These are phyloP conservation scores for Anodontia alba DNA, from an alignment of 2,888 invertebrate species.

Conservation along the genomic window DNA sequence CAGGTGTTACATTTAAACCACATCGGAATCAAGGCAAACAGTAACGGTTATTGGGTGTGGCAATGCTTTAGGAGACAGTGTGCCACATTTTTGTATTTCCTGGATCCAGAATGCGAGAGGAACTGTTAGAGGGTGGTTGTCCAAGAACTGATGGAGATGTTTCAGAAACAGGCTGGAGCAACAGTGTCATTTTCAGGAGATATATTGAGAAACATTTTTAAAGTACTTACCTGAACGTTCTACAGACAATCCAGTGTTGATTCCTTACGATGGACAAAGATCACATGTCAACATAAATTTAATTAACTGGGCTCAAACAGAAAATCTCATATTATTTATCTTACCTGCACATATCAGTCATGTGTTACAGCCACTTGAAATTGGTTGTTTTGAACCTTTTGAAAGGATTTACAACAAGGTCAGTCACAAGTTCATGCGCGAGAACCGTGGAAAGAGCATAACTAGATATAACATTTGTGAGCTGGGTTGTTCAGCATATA, in stretches of 20 bases:
- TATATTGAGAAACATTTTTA: background rate
- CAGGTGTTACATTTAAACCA: no score
- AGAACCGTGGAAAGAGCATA: background rate
- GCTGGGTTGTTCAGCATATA: background rate
- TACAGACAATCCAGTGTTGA: background rate
- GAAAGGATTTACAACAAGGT: conserved; percentile 24
- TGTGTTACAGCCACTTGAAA: conserved; percentile 36
- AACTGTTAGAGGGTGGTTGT: background rate
- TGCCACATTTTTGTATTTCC: background rate
- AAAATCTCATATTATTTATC: conserved; percentile 51
- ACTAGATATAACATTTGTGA: background rate
- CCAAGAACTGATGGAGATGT: background rate
- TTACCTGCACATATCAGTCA: conserved; percentile 29
- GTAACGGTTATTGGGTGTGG: no score
- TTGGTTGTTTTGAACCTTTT: conserved; percentile 52
- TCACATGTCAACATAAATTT: conserved; percentile 36
- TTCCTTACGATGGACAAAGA: conserved; percentile 43
- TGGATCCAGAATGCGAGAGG: background rate
- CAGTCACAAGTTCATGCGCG: conserved; percentile 37
- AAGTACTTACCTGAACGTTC: background rate
- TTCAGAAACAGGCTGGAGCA: background rate
- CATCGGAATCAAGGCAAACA: no score
- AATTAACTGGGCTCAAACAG: conserved; percentile 52
- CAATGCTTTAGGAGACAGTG: no score
- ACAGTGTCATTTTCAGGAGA: background rate